phyloP scores from a whole-genome alignment of 2,797 vertebrate species.

The Uromys caudimaculatus region DNA sequence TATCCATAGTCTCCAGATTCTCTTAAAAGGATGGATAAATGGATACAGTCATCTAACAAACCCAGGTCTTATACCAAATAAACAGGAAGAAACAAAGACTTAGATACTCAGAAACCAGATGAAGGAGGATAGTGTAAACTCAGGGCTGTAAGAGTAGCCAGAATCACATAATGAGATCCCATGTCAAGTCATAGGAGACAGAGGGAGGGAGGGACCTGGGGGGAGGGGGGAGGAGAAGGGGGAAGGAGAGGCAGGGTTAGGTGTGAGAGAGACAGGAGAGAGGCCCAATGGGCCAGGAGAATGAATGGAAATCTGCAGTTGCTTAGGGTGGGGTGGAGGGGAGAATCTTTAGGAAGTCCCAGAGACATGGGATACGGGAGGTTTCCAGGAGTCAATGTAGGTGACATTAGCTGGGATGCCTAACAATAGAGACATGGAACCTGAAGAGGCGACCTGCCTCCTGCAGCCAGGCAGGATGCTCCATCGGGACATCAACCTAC shows the following conservation, averaged over 20 bases:
- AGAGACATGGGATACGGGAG: background rate
- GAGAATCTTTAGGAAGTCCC: background rate
- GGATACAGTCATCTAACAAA: background rate
- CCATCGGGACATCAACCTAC: background rate
- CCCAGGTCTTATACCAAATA: background rate
- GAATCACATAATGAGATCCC: background rate
- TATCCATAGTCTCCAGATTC: background rate
- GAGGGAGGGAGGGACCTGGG: too few species aligned
- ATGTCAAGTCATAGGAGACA: background rate
- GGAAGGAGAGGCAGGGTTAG: background rate
- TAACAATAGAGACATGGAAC: background rate
- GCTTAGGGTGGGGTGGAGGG: background rate
- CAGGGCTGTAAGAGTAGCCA: background rate
- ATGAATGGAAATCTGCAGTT: background rate
- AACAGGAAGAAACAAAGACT: background rate
- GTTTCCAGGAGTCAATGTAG: background rate
- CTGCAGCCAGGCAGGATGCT: background rate
- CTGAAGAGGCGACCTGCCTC: background rate
- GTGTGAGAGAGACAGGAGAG: background rate
- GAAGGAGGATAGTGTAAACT: background rate
- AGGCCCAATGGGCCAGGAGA: background rate
- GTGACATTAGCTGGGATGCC: background rate
- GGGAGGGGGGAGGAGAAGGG: accelerated
- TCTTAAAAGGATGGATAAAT: background rate
- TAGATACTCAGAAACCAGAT: background rate